phyloP scores from a whole-genome alignment of 1,140 invertebrate species.

The Arion vulgaris region DNA sequence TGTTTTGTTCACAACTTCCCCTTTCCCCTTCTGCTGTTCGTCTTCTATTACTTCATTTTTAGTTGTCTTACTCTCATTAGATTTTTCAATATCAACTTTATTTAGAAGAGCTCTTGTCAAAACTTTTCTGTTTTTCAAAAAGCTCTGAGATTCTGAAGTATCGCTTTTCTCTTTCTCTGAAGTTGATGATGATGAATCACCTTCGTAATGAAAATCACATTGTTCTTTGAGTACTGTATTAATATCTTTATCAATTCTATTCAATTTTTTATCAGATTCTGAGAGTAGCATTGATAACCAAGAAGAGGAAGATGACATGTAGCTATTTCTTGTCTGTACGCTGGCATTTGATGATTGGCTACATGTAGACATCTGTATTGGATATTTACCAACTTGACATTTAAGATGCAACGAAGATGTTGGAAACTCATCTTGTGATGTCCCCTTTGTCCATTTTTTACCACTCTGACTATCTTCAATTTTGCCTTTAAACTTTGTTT shows the following conservation, averaged over 20 bases:
- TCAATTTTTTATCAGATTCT: slow-evolving; percentile 2
- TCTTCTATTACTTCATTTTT: not conserved
- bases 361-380: not conserved
- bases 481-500: not conserved
- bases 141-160: not conserved
- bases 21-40: not conserved
- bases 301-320: not conserved
- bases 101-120: not conserved
- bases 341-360: not conserved
- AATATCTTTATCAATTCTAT: not conserved
- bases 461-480: not conserved
- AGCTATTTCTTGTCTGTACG: not conserved
- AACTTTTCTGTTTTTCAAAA: not conserved
- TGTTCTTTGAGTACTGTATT: not conserved
- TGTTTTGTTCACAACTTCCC: not conserved
- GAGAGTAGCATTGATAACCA: not conserved
- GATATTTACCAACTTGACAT: not conserved
- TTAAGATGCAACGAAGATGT: not conserved
- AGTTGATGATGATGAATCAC: not conserved
- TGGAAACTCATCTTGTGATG: not conserved
- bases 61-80: not conserved
- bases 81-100: not conserved
- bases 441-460: not conserved
- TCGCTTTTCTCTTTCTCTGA: not conserved
- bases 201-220: not conserved